Conservation (phyloP, 2,888 invertebrate genomes). For the Acleris cristana region DNA sequence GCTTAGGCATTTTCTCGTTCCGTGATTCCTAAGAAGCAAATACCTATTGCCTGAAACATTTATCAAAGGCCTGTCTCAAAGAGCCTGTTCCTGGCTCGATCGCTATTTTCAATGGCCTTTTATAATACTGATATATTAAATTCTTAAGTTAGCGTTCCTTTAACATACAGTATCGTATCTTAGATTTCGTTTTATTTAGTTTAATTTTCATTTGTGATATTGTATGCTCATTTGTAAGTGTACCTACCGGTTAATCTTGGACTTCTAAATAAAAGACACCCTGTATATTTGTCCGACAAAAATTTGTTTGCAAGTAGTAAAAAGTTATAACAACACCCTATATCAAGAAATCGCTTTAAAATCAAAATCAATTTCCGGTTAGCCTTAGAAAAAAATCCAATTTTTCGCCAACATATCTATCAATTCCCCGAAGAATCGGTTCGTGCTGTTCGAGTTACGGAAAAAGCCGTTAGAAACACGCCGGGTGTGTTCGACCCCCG, state of each 20-base stretch:
- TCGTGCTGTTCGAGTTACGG: conserved; percentile 23
- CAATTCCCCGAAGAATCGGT: conserved; percentile 11
- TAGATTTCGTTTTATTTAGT: too few relatives aligned
- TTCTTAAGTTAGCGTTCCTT: too few relatives aligned
- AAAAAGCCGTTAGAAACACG: conserved; percentile 26
- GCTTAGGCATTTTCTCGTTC: not conserved
- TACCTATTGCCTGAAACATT: conserved; percentile 6
- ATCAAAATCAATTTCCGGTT: not conserved
- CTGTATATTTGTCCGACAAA: too few relatives aligned
- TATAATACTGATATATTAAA: too few relatives aligned
- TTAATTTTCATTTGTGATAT: too few relatives aligned
- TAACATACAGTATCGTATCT: too few relatives aligned
- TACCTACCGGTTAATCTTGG: too few relatives aligned
- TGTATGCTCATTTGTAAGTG: too few relatives aligned
- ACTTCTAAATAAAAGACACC: too few relatives aligned
- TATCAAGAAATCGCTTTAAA: not conserved
- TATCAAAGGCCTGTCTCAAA: conserved; percentile 13
- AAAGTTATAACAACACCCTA: not conserved
- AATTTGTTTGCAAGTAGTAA: not conserved
- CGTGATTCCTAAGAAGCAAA: conserved; percentile 12
- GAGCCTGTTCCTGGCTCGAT: conserved; percentile 8
- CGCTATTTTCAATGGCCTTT: not conserved
- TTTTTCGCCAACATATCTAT: not conserved
- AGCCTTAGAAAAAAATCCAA: not conserved
- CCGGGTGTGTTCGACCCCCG: conserved; percentile 28